Evolutionary conservation across 2,888 invertebrate genomes (phyloP), one percentile per base, ranked within the genome.

Genomic region (Exephanes ischioxanthus): DNA sequence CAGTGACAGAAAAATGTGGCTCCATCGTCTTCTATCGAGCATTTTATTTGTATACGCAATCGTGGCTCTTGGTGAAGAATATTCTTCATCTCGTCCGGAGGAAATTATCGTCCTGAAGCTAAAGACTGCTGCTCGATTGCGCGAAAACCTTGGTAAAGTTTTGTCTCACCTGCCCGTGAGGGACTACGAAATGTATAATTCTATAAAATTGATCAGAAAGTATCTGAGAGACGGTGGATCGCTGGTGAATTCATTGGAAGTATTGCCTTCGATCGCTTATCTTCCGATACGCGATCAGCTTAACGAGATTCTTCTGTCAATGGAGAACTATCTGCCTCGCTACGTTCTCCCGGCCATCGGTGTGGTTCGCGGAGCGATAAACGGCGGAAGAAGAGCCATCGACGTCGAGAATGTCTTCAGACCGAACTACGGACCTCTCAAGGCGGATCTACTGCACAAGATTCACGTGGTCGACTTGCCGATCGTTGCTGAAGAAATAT

Each of bases 151-250:
- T 4, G 76, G 41, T 5, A 86, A 81, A 30, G 11, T 85, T 37
- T 58, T 85, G 51, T 48, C 72, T 7, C 33, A 67, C 9, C 33
- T 85, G 3, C 84, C 85, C 33, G 66, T 41, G 55, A 78, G 45
- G 6, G 41, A 48, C 72, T 85, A 85, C 45, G 85, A 85, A 48
- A 45, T 85, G 30, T 19, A 51, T 0, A 41, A 80, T 9, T 85
- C 85, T 6, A n/a, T 85, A 51, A 85, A 85, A 19, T 58, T 58
- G 16, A 26, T 85, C 5, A 61, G 61, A 7, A 68, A 85, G 33
- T 85, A 85, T 26, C 66, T 85, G 22, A 79, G 45, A 61, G 68
- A 85, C 19, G 84, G 84, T 7, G 77, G 72, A 55, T 86, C 67
- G 7, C 19, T 86, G 51, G 33, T 78, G 16, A 80, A 86, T 0